phyloP scores from a whole-genome alignment of 2,113 vertebrate species.

The Peromyscus leucopus region DNA sequence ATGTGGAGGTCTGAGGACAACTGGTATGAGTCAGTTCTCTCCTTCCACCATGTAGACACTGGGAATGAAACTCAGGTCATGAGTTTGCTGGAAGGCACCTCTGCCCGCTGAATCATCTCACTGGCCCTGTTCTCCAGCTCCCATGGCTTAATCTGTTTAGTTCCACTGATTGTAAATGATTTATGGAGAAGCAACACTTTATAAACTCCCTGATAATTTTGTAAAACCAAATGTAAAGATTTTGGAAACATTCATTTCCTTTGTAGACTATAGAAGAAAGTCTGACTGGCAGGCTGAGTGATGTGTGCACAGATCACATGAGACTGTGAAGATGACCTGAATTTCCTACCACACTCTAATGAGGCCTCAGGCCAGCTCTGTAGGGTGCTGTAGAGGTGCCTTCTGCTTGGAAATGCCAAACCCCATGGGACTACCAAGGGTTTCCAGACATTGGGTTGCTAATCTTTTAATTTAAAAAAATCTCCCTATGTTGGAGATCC shows the following conservation, averaged over 20 bases:
- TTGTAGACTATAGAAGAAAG: not conserved
- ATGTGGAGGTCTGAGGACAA: not conserved
- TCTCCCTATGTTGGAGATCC: not conserved
- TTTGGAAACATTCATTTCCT: not conserved
- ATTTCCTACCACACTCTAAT: not conserved
- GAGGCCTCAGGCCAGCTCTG: not conserved
- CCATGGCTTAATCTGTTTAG: not conserved
- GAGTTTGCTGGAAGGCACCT: not conserved
- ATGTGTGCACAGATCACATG: rapidly evolving
- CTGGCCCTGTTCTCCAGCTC: not conserved
- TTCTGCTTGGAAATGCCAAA: rapidly evolving
- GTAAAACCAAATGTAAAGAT: not conserved
- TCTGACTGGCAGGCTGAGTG: rapidly evolving
- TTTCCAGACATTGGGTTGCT: not conserved
- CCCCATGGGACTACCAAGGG: not conserved
- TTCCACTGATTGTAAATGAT: not conserved
- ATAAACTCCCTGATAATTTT: not conserved
- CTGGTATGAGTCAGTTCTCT: not conserved
- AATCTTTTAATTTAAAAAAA: not conserved
- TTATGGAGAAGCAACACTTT: not conserved
- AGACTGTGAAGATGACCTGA: rapidly evolving
- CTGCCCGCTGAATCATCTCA: not conserved
- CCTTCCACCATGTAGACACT: not conserved
- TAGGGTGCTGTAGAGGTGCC: not conserved
- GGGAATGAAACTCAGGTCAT: not conserved